These are phyloP conservation scores for Onychostruthus taczanowskii DNA, from an alignment of 2,113 vertebrate genomes.

Conservation along the genomic window DNA sequence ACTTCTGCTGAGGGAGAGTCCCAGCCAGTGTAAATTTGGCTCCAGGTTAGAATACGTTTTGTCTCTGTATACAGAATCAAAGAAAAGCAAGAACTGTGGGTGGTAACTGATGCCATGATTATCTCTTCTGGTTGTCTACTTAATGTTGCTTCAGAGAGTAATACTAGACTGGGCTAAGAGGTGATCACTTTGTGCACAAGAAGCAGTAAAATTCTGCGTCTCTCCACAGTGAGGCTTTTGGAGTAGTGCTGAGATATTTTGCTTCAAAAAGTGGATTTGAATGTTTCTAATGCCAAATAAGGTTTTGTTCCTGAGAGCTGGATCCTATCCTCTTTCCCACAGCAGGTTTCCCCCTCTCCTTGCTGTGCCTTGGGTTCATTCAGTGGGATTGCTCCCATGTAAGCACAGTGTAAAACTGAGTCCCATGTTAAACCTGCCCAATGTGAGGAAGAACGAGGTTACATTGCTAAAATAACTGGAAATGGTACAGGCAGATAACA, in stretches of 20 bases:
- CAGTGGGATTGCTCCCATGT: not conserved
- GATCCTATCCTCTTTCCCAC: not conserved
- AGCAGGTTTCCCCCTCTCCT: not conserved
- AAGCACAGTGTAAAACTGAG: accelerated
- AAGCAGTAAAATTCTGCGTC: not conserved
- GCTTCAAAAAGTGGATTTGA: conserved; percentile 28
- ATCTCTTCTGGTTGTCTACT: not conserved
- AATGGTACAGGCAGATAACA: not conserved
- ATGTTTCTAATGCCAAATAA: not conserved
- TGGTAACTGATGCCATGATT: not conserved
- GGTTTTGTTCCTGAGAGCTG: not conserved
- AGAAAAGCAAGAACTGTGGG: not conserved
- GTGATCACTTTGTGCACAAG: not conserved
- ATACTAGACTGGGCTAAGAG: not conserved
- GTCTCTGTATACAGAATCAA: not conserved
- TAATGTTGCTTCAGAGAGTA: not conserved
- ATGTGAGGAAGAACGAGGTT: accelerated
- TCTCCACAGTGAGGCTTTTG: conserved; percentile 34
- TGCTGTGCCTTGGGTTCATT: not conserved
- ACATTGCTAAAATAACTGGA: not conserved
- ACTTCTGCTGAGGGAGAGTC: not conserved
- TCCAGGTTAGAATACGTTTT: not conserved
- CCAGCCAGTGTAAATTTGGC: not conserved
- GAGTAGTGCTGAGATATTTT: conserved; percentile 31
- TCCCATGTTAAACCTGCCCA: not conserved